Evolutionary conservation across 2,888 invertebrate genomes (phyloP), one percentile per base, ranked within the genome.

Genomic region (Agonopterix heracliana): DNA sequence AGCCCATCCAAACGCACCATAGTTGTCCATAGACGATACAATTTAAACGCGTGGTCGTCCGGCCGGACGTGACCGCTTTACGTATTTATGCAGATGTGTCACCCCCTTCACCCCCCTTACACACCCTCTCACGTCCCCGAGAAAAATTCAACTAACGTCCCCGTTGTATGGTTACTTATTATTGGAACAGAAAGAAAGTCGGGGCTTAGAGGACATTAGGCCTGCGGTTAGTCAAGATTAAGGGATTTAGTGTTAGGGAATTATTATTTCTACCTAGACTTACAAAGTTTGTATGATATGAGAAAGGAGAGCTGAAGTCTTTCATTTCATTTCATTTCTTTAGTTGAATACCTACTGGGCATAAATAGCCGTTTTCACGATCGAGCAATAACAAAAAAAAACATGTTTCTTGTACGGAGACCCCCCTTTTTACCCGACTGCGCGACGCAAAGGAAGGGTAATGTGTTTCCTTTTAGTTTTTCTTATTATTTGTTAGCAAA

Each of bases 61-160:
- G 57, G 61, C 65, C 63, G 69, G 64, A 84, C 85, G 83, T 86
- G 86, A 82, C 83, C 77, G 78, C 74, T 78, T 82, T 79, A 74
- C 78, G 71, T 81, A 81, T 82, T 83, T 84, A 86, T 85, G 85
- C 85, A 84, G 79, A 86, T 85, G 75, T 72, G 61, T 34, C 46
- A 36, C 38, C 56, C 56, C 57, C 54, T 55, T 56, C 57, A 58
- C 57, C 55, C 51, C 48, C 59, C 52, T 57, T 54, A 54, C 63
- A 40, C 51, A 55, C 55, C 35, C 26, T n/a, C 49, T 52, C 56
- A 54, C 52, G 54, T 56, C 57, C 56, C 63, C 61, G 59, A 60
- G 71, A 78, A 78, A 77, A 80, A 81, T 82, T 81, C 79, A 70
- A 74, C 75, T 74, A 74, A 71, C 74, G 77, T 73, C 58, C 61